A percentile compares a stretch with the other conserved stretches of the same genome.
Evolutionary conservation across 2,113 vertebrate species (phyloP).

Genomic region (Alces alces): DNA sequence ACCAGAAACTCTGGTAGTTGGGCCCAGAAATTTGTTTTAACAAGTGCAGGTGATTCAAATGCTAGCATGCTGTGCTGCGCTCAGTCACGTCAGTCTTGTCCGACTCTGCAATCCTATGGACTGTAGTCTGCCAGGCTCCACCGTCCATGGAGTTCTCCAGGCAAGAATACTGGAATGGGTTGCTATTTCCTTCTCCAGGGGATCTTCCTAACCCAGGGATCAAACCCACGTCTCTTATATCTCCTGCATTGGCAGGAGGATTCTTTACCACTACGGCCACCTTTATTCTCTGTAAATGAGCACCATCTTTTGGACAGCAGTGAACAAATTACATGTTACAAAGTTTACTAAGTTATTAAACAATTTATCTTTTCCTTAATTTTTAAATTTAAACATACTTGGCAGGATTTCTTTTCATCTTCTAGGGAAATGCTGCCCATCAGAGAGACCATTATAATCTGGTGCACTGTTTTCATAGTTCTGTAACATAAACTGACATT

Average conservation of each 20-base stretch:
- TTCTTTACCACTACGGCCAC: neutral
- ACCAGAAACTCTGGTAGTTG: neutral
- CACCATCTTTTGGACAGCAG: conserved; percentile 68
- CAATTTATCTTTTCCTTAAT: conserved; percentile 42
- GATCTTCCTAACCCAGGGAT: neutral
- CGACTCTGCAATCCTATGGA: neutral
- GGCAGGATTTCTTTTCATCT: conserved; percentile 56
- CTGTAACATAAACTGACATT: conserved; percentile 71
- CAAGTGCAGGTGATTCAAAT: neutral
- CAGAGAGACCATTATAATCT: neutral
- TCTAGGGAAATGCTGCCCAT: conserved; percentile 20
- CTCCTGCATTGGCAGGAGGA: neutral
- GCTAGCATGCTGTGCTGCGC: neutral
- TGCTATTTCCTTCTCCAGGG: neutral
- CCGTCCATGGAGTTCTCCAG: neutral
- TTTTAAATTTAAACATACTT: conserved; percentile 37
- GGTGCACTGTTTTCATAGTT: conserved; percentile 72
- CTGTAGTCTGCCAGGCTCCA: neutral
- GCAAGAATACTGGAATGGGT: neutral
- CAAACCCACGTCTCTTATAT: neutral
- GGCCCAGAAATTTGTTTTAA: neutral
- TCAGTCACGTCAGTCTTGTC: neutral
- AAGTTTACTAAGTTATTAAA: conserved; percentile 10
- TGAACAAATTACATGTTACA: conserved; percentile 45
- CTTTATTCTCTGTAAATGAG: conserved; percentile 18